Evolutionary conservation across 2,797 vertebrate species (phyloP).

Genomic region (Manis crassicaudata): DNA sequence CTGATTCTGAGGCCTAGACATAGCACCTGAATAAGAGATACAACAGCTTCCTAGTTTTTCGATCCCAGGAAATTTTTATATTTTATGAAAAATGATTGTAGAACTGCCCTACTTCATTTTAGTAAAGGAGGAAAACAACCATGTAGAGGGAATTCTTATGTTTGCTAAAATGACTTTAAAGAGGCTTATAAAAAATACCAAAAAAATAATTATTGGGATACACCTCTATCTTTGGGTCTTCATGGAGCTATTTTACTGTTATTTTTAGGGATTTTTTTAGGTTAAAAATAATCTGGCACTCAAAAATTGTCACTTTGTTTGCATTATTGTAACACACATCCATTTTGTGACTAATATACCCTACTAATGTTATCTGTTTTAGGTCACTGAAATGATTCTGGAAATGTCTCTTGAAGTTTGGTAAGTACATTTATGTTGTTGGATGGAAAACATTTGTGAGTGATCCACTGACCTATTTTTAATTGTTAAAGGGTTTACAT

Average conservation of each 20-base stretch:
- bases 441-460: neutral
- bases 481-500: neutral
- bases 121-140: neutral
- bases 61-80: neutral
- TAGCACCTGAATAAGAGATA: neutral
- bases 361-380: conserved; percentile 78
- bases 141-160: neutral
- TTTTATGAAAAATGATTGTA: neutral
- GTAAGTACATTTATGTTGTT: conserved; percentile 87
- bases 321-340: neutral
- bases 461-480: neutral
- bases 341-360: conserved; percentile 40
- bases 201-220: neutral
- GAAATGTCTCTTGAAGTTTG: conserved; percentile 95
- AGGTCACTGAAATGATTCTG: conserved; percentile 95
- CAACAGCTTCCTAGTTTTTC: neutral
- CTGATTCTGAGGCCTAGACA: neutral
- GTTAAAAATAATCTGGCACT: conserved; percentile 18
- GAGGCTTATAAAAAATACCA: neutral
- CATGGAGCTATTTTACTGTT: neutral
- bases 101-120: neutral
- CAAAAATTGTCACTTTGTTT: neutral
- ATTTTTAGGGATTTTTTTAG: neutral
- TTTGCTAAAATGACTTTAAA: neutral
- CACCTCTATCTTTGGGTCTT: neutral